Evolutionary conservation across 2,888 invertebrate species (phyloP), one percentile per base, ranked within the genome.

Genomic region (Alcis repandata): DNA sequence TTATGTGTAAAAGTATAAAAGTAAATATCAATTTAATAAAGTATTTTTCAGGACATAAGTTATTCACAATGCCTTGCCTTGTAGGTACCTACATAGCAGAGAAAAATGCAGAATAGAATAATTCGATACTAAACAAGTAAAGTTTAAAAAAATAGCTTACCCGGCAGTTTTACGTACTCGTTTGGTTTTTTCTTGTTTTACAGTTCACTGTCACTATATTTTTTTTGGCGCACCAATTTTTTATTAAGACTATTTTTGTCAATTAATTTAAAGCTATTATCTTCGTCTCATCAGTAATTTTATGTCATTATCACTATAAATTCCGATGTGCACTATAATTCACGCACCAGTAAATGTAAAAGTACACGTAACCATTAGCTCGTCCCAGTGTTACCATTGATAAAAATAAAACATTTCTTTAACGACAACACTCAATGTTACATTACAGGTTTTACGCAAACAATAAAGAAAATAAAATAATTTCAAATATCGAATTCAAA

Each of bases 291-390:
- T 45, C 27, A 17, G 4, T 51, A n/a, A n/a, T 33, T 19, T 38
- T 46, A 32, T 41, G 33, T 36, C 33, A 53, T 58, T 40, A 43
- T 63, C 67, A 63, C 58, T 51, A 60, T 33, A 63, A 71, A 72
- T 75, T 65, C 74, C 69, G 68, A 56, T 54, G 4, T n/a, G 58
- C 49, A 67, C 64, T 63, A 56, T 62, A 20, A 57, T 60, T 60
- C 72, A 74, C 71, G 77, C 79, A 83, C 82, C 80, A 80, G 76
- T 80, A 77, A 78, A 75, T 73, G 59, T 70, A 65, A 76, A 73
- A 75, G 72, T 77, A 79, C 87, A 88, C 87, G 88, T 87, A 87
- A 74, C 59, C 68, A 63, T 68, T 70, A 66, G 64, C 49, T 58
- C 52, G 63, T 53, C 53, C 48, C 59, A 77, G 80, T 85, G 86